These are phyloP conservation scores for Leptinotarsa peninsularis DNA, from an alignment of 2,888 invertebrate species.

Conservation along the genomic window DNA sequence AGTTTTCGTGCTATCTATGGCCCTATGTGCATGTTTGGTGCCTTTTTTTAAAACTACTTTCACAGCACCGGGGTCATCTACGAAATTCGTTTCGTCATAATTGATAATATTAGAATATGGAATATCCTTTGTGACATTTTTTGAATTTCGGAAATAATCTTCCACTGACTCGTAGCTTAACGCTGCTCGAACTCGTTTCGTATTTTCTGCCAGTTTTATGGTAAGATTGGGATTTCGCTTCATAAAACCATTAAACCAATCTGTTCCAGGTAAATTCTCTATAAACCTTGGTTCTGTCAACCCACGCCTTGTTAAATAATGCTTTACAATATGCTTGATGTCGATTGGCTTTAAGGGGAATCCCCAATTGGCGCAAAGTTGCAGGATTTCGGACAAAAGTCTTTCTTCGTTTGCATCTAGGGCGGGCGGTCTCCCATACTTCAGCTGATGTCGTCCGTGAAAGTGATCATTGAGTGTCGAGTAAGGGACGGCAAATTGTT, in stretches of 20 bases:
- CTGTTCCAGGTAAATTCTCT: constrained; percentile 35
- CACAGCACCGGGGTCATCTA: constrained; percentile 58
- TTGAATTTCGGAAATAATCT: no score
- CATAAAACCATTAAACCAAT: constrained; percentile 30
- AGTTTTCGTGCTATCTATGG: constrained; percentile 36
- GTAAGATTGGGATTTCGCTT: constrained; percentile 24
- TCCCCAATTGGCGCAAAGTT: constrained; percentile 35
- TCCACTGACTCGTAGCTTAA: constrained; percentile 26
- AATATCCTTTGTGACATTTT: no score
- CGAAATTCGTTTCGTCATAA: constrained; percentile 59
- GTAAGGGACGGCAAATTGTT: constrained; percentile 22
- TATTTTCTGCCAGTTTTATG: constrained; percentile 37
- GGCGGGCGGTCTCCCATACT: constrained; percentile 30
- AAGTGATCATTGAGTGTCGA: constrained; percentile 9
- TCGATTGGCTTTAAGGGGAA: constrained; percentile 36
- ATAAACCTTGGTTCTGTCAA: constrained; percentile 25
- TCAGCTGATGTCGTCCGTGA: constrained; percentile 20
- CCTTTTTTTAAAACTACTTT: constrained; percentile 53
- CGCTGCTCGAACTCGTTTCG: constrained; percentile 38
- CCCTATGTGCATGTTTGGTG: constrained; percentile 56
- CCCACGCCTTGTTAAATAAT: constrained; percentile 23
- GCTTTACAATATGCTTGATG: constrained; percentile 32
- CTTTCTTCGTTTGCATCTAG: no score
- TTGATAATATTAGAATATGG: no score
- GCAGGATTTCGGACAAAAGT: no score